Evolutionary conservation across 2,888 invertebrate genomes (phyloP).

Genomic region (Imbricaverruca yamaguchii): DNA sequence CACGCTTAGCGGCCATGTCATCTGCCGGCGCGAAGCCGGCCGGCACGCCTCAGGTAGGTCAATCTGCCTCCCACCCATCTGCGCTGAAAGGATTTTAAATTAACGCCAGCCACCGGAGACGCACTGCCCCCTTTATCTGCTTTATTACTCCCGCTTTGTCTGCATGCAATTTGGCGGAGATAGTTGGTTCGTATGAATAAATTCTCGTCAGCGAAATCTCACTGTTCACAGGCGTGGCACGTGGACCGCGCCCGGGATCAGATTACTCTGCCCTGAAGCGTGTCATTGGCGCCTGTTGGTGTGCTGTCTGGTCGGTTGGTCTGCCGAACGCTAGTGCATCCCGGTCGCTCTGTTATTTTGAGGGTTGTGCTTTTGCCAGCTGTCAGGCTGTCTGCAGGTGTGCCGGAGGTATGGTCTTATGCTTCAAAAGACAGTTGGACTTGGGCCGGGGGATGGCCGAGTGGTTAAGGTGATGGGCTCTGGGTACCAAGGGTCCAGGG

Average conservation of each 20-base stretch:
- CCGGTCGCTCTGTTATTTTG: no score
- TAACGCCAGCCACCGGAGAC: slow-evolving; percentile 16
- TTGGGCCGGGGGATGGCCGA: no score
- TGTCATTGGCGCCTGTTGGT: background rate
- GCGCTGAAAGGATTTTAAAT: slow-evolving; percentile 21
- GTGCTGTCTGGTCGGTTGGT: background rate
- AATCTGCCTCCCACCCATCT: background rate
- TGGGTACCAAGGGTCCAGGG: no score
- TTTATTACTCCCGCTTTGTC: slow-evolving; percentile 20
- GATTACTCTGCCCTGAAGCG: background rate
- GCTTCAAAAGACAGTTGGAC: no score
- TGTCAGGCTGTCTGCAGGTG: no score
- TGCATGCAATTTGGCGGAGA: slow-evolving; percentile 19
- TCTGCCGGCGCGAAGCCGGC: background rate
- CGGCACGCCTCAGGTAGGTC: slow-evolving; percentile 2
- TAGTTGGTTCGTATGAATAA: slow-evolving; percentile 14
- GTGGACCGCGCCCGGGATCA: background rate
- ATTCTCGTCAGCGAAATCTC: slow-evolving; percentile 11
- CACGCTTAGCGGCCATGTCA: background rate
- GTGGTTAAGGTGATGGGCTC: no score
- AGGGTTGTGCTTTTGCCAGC: no score
- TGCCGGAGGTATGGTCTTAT: no score
- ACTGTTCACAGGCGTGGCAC: background rate
- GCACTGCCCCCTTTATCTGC: slow-evolving; percentile 10
- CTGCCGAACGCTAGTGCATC: no score